Base-by-base conservation (phyloP, 2,888 invertebrate genomes). In the Biston stratarius region DNA sequence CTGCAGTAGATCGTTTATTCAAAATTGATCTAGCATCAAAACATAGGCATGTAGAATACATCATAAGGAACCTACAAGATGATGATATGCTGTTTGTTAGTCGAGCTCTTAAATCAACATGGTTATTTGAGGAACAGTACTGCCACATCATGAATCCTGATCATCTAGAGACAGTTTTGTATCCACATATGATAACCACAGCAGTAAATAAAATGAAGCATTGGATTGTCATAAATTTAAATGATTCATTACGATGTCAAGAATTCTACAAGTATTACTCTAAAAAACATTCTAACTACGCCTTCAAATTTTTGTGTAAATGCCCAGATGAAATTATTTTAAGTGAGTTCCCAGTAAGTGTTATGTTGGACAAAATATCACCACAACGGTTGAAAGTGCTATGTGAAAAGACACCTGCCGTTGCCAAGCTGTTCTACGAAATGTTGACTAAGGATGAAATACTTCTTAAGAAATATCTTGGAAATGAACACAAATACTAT, bases 181-280 rank as follows among this genome's bases (percentile, higher is more conserved):
- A 71, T 58, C 76, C 77, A 1, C 34, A 65, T n/a, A 79, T 79
- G 79, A 64, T 64, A 14, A 67, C 71, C 12, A 68, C 74, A 33
- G 77, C 77, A 14, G 67, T 76, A 0, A 74, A 64, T 38, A 79
- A 77, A 73, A 67, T 74, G 55, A 72, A 67, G 64, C 72, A 74
- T 48, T 77, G 74, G 74, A 69, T 77, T n/a, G 61, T 69, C 45
- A 8, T 74, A 9, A 63, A 79, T 67, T 55, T 79, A 34, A 62
- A 64, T 42, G 83, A 88, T 45, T 44, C 78, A 7, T 10, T 69
- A 15, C 78, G 82, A 65, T 87, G 86, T 66, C 71, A 81, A 67
- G 72, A 79, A 55, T 90, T 91, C 73, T 91, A 87, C 70, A 67
- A 78, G 58, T 81, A 84, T 73, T 89, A 89, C 69, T 79, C 75